Evolutionary conservation across 2,888 invertebrate species (phyloP), one percentile per base, ranked within the genome.

Genomic region (Agonum fuliginosum): DNA sequence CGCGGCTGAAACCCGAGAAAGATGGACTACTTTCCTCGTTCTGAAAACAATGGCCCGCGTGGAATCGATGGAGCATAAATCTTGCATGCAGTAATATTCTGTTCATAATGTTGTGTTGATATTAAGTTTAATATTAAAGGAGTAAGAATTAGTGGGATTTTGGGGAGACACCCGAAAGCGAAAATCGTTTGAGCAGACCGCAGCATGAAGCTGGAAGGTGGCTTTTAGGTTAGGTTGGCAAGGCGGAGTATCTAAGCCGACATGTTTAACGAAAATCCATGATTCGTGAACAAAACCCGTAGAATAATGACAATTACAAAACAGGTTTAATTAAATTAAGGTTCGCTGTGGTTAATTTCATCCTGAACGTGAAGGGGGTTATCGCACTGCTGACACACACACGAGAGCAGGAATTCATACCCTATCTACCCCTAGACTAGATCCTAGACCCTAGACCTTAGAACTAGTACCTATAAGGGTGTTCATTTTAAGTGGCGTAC

Each of bases 271-370:
- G 75, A 30, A 75, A 75, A 75, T 75, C 75, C 75, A 75, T 75
- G 75, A 75, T 75, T 75, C 75, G 51, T 67, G 75, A 67, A 75
- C 67, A 67, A 75, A 75, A 75, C 75, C 74, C 75, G 67, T 75
- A 75, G 75, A 75, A 75, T 75, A 75, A 75, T 75, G 75, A 75
- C 75, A 75, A 75, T 75, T 75, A 75, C 75, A 67, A 75, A 75
- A 75, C 75, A 67, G 65, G 75, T 75, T 75, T 75, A 75, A 75
- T 75, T 75, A 75, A 75, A 75, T 75, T 75, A 75, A 75, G 67
- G 67, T 75, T 67, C 48, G 43, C 51, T 75, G 75, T 75, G 67
- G 75, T 75, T 75, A 67, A 75, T 75, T 75, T 75, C 67, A 75
- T 67, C 67, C 75, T 12, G 75, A 67, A 75, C 67, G 51, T 75